Percentiles rank a stretch among this genome's conserved stretches.
These are phyloP conservation scores for Mesorhabditis belari DNA, from an alignment of 2,888 invertebrate species.

Conservation along the genomic window DNA sequence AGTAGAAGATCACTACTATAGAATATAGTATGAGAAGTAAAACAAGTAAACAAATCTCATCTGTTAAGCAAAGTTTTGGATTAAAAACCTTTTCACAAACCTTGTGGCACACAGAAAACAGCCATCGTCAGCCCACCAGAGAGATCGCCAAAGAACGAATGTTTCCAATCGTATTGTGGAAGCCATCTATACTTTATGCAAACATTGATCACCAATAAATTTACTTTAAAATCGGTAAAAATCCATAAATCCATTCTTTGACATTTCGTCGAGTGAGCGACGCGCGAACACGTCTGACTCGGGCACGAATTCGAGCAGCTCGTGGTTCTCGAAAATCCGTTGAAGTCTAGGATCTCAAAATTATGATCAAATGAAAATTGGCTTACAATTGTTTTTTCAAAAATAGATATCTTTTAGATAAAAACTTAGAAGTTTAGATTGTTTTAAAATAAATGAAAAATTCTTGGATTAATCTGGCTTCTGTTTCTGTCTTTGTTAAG, in stretches of 20 bases:
- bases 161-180: constrained; percentile 43
- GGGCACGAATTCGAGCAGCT: not conserved
- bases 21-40: no score
- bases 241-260: not conserved
- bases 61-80: no score
- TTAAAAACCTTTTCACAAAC: no score
- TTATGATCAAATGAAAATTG: not conserved
- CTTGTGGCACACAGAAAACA: constrained; percentile 48
- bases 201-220: no score
- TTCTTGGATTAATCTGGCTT: no score
- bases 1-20: no score
- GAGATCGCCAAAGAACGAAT: constrained; percentile 48
- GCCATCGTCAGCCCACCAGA: constrained; percentile 51
- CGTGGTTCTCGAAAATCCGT: not conserved
- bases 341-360: not conserved
- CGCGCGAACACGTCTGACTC: not conserved
- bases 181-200: constrained; percentile 26
- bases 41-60: no score
- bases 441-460: not conserved
- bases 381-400: no score
- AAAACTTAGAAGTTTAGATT: not conserved
- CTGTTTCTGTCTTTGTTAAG: no score
- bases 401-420: not conserved
- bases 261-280: not conserved
- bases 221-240: not conserved